Base-by-base conservation (phyloP, 2,113 vertebrate genomes). In the Callionymus lyra region DNA sequence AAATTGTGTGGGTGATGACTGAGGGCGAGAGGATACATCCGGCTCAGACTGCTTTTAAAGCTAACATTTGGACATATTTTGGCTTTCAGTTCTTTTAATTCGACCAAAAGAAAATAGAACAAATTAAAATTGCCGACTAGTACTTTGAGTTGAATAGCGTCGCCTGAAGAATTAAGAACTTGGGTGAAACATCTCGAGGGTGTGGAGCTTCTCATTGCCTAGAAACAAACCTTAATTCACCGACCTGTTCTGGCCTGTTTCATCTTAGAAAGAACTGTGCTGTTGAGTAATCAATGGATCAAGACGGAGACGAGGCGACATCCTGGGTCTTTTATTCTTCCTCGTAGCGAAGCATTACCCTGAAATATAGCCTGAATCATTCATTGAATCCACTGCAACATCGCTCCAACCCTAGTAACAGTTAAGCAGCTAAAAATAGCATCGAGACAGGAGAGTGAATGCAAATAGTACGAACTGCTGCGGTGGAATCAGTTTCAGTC, bases 381-480 rank as follows among this genome's bases (percentile, higher is more conserved):
- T 80, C 70, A 82, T 73, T 31, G 42, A 65, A 54, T 64, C 61
- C 56, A 73, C 60, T 50, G 50, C 68, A 55, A 57, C 45, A 36
- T 53, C 56, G 58, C 70, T 49, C 68, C 41, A 50, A 68, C 68
- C 64, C 62, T 57, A 47, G 69, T 75, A 71, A 77, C 73, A 62
- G 56, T 82, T 78, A 69, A 57, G 33, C 55, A 34, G 64, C 77
- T 77, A 82, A 74, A 80, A 80, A 79, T 80, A 79, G 59, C 68
- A 15, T 6, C 16, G 39, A 42, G 51, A 41, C 56, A 38, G 32
- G 63, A 59, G 59, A 49, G 40, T 2, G 9, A 60, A 63, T 56
- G 71, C 71, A 72, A 72, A 72, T 64, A 72, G 16, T 42, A 44
- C 53, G 38, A 27, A 27, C 21, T 27, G 21, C 21, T 27, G 4